Evolutionary conservation across 2,113 vertebrate species (phyloP).

Genomic region (Aphyosemion australe): DNA sequence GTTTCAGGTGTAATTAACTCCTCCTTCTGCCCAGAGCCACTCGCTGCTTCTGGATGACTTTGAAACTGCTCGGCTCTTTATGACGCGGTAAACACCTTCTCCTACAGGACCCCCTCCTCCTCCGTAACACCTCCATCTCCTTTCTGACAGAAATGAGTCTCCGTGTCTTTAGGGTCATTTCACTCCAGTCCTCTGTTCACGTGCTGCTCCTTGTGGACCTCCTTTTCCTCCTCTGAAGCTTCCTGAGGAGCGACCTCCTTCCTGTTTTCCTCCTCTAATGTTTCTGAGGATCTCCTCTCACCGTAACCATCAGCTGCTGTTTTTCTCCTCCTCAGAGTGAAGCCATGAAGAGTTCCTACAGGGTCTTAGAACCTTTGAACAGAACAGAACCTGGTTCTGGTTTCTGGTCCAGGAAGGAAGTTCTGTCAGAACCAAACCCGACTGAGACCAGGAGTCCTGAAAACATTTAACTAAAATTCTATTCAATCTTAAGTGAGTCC

Average conservation of each 20-base stretch:
- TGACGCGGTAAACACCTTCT: constrained; percentile 75
- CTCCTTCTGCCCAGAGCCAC: constrained; percentile 76
- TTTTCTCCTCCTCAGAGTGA: too few species aligned
- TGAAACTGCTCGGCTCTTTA: constrained; percentile 76
- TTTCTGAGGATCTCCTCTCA: constrained; percentile 11
- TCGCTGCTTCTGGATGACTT: constrained; percentile 78
- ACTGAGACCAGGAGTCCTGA: too few species aligned
- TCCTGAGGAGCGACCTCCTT: neutral
- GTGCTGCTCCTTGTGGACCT: neutral
- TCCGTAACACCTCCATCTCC: constrained; percentile 40
- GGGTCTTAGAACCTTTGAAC: fast-evolving
- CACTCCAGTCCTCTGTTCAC: neutral
- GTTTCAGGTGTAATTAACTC: constrained; percentile 13
- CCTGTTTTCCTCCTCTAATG: constrained; percentile 26
- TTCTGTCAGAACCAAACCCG: neutral
- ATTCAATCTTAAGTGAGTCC: too few species aligned
- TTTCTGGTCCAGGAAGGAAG: neutral
- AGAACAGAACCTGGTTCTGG: neutral
- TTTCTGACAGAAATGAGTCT: constrained; percentile 33
- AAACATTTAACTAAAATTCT: too few species aligned
- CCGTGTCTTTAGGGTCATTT: constrained; percentile 15
- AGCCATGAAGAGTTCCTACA: too few species aligned
- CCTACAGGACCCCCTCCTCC: constrained; percentile 54
- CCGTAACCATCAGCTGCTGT: neutral
- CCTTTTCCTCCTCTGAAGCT: neutral